Evolutionary conservation across 2,888 invertebrate genomes (phyloP).

Genomic region (Limulus polyphemus): DNA sequence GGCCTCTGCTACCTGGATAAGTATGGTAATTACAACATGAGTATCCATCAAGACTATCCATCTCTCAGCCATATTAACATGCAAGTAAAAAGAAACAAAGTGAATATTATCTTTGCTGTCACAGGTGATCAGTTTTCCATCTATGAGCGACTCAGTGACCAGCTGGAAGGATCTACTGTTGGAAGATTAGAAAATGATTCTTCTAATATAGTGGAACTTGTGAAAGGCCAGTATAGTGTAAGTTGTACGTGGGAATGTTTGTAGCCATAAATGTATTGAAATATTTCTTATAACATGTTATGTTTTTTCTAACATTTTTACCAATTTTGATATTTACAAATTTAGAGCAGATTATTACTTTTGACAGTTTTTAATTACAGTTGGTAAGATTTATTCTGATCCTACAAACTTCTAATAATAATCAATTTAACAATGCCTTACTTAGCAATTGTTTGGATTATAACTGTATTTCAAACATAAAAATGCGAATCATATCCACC

Average conservation of each 20-base stretch:
- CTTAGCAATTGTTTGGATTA: too few relatives aligned
- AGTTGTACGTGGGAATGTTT: conserved; percentile 1
- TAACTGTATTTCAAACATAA: too few relatives aligned
- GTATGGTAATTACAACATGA: conserved; percentile 62
- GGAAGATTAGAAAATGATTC: conserved; percentile 85
- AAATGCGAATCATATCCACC: too few relatives aligned
- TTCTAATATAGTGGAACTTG: conserved; percentile 47
- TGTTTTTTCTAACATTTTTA: too few relatives aligned
- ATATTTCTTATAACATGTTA: too few relatives aligned
- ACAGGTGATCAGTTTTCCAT: conserved; percentile 69
- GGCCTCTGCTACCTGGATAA: conserved; percentile 71
- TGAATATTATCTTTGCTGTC: conserved; percentile 95
- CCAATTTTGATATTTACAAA: too few relatives aligned
- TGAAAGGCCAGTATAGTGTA: conserved; percentile 63
- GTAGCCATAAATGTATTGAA: too few relatives aligned
- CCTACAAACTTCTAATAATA: too few relatives aligned
- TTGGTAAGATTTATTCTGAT: too few relatives aligned
- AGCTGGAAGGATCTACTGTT: conserved; percentile 85
- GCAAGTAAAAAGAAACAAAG: conserved; percentile 79
- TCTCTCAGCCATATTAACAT: conserved; percentile 44
- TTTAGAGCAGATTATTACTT: too few relatives aligned
- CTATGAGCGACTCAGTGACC: conserved; percentile 67
- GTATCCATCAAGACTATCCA: conserved; percentile 81
- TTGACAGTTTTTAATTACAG: too few relatives aligned
- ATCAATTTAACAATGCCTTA: too few relatives aligned